These are phyloP conservation scores for Hylaeus anthracinus DNA, from an alignment of 1,140 invertebrate genomes.

Conservation along the genomic window DNA sequence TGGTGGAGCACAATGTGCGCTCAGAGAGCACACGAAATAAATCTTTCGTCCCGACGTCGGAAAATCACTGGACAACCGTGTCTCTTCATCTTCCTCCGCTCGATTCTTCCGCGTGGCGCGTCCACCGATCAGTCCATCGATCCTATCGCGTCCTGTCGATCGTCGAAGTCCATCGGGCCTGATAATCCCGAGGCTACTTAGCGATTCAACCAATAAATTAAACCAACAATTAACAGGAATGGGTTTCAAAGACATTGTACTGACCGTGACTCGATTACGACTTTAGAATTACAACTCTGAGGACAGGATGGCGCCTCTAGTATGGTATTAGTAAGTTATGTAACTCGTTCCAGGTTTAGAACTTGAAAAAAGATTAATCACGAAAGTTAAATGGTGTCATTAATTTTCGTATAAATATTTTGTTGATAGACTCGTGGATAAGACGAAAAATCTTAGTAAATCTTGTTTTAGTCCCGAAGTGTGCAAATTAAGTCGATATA, in stretches of 20 bases:
- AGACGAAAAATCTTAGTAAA: no score
- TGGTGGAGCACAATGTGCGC: neutral
- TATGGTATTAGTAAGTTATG: no score
- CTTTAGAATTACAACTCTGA: no score
- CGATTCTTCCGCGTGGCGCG: constrained; percentile 30
- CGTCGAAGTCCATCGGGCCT: constrained; percentile 51
- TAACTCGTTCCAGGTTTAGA: no score
- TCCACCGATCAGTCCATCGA: constrained; percentile 21
- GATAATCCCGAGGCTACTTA: constrained; percentile 53
- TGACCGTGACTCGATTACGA: no score
- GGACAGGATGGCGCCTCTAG: no score
- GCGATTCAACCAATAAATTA: constrained; percentile 67
- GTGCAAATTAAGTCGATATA: no score
- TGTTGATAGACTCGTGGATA: neutral
- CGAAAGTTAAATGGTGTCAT: no score
- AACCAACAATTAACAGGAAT: constrained; percentile 21
- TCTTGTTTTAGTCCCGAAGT: no score
- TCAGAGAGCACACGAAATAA: constrained; percentile 14
- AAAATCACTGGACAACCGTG: constrained; percentile 35
- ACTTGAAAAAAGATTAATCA: no score
- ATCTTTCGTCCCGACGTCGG: constrained; percentile 16
- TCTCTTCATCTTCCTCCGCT: constrained; percentile 32
- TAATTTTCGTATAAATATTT: no score
- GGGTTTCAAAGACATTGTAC: no score
- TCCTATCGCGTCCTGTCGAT: constrained; percentile 44